phyloP scores from a whole-genome alignment of 2,113 vertebrate genomes.

The Thalassarche chlororhynchos region DNA sequence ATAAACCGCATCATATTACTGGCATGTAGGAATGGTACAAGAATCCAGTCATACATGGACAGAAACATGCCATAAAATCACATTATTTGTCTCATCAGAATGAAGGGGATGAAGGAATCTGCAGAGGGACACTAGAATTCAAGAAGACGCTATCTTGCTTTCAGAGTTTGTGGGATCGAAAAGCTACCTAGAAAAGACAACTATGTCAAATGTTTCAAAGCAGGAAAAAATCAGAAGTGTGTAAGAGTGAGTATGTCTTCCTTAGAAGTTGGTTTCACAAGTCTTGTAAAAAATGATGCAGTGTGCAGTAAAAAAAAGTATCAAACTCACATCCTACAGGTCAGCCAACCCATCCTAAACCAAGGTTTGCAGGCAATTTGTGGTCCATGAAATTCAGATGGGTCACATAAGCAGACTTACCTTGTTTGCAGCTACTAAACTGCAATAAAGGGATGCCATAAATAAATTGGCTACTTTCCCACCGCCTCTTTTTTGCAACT shows the following conservation, averaged over 20 bases:
- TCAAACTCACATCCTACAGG: neutral
- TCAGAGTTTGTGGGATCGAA: fast-evolving
- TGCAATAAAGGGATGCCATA: neutral
- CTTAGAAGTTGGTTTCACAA: neutral
- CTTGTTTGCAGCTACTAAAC: neutral
- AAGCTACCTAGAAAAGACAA: neutral
- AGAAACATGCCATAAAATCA: fast-evolving
- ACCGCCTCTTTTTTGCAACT: neutral
- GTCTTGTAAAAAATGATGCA: neutral
- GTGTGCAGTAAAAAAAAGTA: neutral
- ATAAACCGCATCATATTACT: fast-evolving
- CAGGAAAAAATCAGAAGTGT: neutral
- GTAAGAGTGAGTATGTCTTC: fast-evolving
- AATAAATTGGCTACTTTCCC: neutral
- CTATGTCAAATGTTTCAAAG: neutral
- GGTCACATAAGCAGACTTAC: neutral
- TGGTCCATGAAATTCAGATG: neutral
- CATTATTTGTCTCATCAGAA: neutral
- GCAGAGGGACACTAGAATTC: neutral
- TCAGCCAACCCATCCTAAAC: neutral
- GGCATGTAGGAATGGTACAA: neutral
- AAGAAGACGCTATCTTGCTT: neutral
- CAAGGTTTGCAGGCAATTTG: neutral
- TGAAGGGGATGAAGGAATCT: neutral
- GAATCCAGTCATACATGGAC: neutral